Percentiles rank a stretch among this genome's conserved stretches.
Conservation (phyloP, 2,888 invertebrate genomes). For the Globia sparganii region DNA sequence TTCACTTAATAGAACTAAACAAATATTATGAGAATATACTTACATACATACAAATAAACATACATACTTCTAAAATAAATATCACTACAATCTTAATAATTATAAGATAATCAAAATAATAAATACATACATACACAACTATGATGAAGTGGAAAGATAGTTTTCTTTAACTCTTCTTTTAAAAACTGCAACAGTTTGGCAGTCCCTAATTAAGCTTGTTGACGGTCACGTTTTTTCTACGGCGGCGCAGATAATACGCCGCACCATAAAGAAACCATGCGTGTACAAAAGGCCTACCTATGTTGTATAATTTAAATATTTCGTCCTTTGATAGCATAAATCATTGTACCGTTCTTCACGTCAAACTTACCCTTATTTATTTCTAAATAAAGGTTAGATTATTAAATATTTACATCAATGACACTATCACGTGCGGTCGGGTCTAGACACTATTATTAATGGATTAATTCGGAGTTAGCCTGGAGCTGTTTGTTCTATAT, state of each 20-base stretch:
- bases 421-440: constrained; percentile 29
- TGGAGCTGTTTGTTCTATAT: background rate
- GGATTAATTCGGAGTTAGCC: background rate
- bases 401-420: constrained; percentile 45
- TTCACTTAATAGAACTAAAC: too few relatives aligned
- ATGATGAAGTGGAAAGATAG: too few relatives aligned
- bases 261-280: background rate
- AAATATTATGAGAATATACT: too few relatives aligned
- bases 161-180: too few relatives aligned
- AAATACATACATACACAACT: too few relatives aligned
- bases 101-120: too few relatives aligned
- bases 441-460: constrained; percentile 30
- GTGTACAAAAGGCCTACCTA: background rate
- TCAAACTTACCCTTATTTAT: background rate
- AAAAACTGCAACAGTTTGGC: too few relatives aligned
- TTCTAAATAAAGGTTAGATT: background rate
- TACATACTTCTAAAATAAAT: too few relatives aligned
- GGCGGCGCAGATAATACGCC: background rate
- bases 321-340: background rate
- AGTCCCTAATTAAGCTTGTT: too few relatives aligned
- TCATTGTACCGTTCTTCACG: background rate
- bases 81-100: too few relatives aligned
- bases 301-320: background rate
- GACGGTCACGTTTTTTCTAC: too few relatives aligned
- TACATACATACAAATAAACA: too few relatives aligned